Base-by-base conservation (phyloP, 2,888 invertebrate genomes). In the Nomada ferruginata region DNA sequence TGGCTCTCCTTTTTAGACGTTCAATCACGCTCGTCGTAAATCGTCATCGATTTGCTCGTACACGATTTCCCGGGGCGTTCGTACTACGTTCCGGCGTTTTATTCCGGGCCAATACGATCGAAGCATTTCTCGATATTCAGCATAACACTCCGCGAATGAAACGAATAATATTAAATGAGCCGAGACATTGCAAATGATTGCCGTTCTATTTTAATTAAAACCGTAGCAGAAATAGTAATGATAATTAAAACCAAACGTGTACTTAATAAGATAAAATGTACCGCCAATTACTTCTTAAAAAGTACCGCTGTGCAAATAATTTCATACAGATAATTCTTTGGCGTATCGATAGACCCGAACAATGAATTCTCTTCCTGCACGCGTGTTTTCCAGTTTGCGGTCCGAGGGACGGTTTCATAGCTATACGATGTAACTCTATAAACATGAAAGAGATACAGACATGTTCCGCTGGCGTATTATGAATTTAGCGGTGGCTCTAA, bases 401-500 rank as follows among this genome's bases (percentile, higher is more conserved):
- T 63, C 44, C 23, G 29, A 57, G 70, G 65, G 59, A 63, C 50
- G 57, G n/a, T 23, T 23, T 50, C 18, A 50, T 50, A 66, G 71
- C 71, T 66, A 79, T 42, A 57, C 78, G 65, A 20, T 65, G 76
- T 76, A 64, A 72, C 81, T 82, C 82, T 72, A 82, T 76, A 83
- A 83, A 83, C 82, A 73, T 63, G 82, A 60, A 64, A 77, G 68
- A 83, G 77, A 72, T 71, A 82, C 69, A 36, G 42, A 53, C 53
- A 55, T 64, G 83, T 74, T 64, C 52, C 69, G 52, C 60, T 50
- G 55, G 53, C 75, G 61, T 78, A 87, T 86, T 86, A 86, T 85
- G 87, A 87, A 87, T 87, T 86, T 77, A 87, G 86, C 77, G 83
- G 86, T 77, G 80, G 85, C 83, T 79, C 70, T 87, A 85, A 87